These are phyloP conservation scores for Lutraria rhynchaena DNA, from an alignment of 1,140 invertebrate species.

Conservation along the genomic window DNA sequence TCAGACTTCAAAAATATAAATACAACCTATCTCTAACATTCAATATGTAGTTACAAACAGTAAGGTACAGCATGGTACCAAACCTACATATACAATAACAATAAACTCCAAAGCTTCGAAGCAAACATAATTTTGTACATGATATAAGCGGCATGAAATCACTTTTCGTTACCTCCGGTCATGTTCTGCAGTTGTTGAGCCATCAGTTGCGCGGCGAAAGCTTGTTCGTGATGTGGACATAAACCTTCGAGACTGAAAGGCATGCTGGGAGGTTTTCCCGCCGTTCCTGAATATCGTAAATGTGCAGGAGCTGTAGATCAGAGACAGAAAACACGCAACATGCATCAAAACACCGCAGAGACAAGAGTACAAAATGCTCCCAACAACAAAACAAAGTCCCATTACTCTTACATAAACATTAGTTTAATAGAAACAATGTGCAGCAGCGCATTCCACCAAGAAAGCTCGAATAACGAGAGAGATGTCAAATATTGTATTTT, in stretches of 20 bases:
- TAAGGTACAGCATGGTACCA: too few relatives aligned
- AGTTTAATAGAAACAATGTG: too few relatives aligned
- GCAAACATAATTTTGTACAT: not conserved
- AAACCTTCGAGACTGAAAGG: slow-evolving; percentile 72
- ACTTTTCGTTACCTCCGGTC: slow-evolving; percentile 68
- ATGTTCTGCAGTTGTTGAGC: slow-evolving; percentile 71
- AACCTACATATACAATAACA: too few relatives aligned
- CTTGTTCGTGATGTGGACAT: slow-evolving; percentile 77
- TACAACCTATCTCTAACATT: too few relatives aligned
- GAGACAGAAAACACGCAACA: slow-evolving; percentile 57
- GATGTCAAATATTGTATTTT: too few relatives aligned
- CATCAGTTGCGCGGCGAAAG: slow-evolving; percentile 73
- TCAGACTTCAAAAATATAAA: too few relatives aligned
- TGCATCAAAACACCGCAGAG: slow-evolving; percentile 52
- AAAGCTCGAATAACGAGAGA: too few relatives aligned
- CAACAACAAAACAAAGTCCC: too few relatives aligned
- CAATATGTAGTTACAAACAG: too few relatives aligned
- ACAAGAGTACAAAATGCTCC: slow-evolving; percentile 20
- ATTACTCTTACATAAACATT: too few relatives aligned
- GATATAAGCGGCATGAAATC: not conserved
- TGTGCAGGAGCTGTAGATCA: slow-evolving; percentile 71
- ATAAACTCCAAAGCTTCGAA: too few relatives aligned
- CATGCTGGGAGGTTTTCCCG: slow-evolving; percentile 58
- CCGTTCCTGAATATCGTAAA: slow-evolving; percentile 77
- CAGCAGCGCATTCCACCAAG: too few relatives aligned